A percentile compares a stretch with the other conserved stretches of the same genome.
phyloP scores from a whole-genome alignment of 2,113 vertebrate genomes.

The Nerophis ophidion region DNA sequence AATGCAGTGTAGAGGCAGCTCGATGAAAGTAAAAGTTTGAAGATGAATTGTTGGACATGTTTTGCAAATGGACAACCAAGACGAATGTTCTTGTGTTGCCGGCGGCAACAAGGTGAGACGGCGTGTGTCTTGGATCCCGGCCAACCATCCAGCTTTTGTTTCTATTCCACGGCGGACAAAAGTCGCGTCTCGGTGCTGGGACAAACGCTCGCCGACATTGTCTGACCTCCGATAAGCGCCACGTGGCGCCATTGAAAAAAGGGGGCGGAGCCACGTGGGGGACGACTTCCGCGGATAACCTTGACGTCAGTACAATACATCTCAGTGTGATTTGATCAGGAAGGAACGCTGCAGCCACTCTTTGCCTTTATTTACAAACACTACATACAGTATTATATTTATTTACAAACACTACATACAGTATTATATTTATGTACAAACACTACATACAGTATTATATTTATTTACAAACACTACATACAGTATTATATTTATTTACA shows the following conservation, averaged over 20 bases:
- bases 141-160: slow-evolving; percentile 36
- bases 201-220: slow-evolving; percentile 45
- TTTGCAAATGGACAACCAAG: slow-evolving; percentile 26
- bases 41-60: slow-evolving; percentile 42
- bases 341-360: background rate
- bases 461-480: slow-evolving; percentile 66
- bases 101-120: slow-evolving; percentile 48
- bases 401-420: slow-evolving; percentile 62
- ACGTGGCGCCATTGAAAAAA: slow-evolving; percentile 22
- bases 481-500: slow-evolving; percentile 61
- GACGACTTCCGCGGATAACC: slow-evolving; percentile 19
- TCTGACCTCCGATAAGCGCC: slow-evolving; percentile 30
- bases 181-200: slow-evolving; percentile 45
- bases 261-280: slow-evolving; percentile 1
- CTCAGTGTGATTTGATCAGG: background rate
- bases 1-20: no score
- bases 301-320: slow-evolving; percentile 26
- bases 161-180: slow-evolving; percentile 37
- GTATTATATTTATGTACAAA: slow-evolving; percentile 63
- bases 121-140: slow-evolving; percentile 26
- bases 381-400: no score
- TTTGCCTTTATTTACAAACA: slow-evolving; percentile 1
- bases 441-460: slow-evolving; percentile 51
- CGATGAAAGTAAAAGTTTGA: no score
- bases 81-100: slow-evolving; percentile 45